phyloP scores from a whole-genome alignment of 2,888 invertebrate species.

The Trachelus iudaicus region DNA sequence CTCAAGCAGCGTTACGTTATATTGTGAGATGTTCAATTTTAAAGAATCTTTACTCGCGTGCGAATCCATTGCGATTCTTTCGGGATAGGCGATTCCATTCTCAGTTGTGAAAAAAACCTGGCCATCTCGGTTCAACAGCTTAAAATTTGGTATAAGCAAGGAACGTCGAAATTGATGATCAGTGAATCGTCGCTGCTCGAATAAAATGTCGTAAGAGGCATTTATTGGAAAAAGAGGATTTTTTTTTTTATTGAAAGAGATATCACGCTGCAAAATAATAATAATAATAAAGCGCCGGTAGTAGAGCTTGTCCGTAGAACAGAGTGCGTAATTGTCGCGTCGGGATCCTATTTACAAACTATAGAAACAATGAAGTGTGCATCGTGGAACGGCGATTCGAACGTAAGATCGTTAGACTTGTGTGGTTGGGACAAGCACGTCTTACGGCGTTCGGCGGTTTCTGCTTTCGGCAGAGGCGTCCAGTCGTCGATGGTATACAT shows the following conservation, averaged over 20 bases:
- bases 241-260: background rate
- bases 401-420: no score
- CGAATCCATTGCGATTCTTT: slow-evolving; percentile 7
- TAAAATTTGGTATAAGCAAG: slow-evolving; percentile 26
- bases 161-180: slow-evolving; percentile 15
- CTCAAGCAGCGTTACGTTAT: no score
- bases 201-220: slow-evolving; percentile 25
- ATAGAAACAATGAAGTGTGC: no score
- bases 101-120: background rate
- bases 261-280: no score
- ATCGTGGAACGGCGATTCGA: no score
- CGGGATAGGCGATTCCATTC: background rate
- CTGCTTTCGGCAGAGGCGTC: background rate
- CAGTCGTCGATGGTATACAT: slow-evolving; percentile 24
- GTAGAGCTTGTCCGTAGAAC: no score
- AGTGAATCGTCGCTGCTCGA: background rate
- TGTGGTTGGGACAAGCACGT: no score
- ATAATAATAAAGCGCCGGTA: background rate
- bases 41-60: slow-evolving; percentile 5
- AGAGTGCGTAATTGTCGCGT: no score
- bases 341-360: no score
- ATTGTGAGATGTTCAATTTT: no score
- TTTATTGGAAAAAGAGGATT: slow-evolving; percentile 23
- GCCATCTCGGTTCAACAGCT: background rate
- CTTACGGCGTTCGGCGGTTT: slow-evolving; percentile 18